Evolutionary conservation across 2,797 vertebrate genomes (phyloP).

Genomic region (Pitangus sulphuratus): DNA sequence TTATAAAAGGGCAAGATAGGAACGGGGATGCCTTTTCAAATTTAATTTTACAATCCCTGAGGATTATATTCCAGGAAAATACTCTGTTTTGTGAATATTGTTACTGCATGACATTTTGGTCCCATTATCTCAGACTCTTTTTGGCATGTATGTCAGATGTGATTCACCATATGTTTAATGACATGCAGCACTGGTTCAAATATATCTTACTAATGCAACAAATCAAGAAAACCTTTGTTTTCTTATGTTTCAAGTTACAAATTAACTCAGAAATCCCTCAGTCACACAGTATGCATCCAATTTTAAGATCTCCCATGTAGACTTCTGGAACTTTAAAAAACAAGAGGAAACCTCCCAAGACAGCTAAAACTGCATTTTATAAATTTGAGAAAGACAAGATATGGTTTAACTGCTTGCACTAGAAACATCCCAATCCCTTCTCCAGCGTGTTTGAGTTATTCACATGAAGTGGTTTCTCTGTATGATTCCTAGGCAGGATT

Average conservation of each 20-base stretch:
- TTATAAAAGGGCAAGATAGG: neutral
- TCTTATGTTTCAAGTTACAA: conserved; percentile 17
- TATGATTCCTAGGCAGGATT: neutral
- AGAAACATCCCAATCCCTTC: neutral
- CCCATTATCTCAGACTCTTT: conserved; percentile 40
- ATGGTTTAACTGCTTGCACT: neutral
- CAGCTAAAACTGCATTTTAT: neutral
- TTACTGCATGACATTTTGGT: conserved; percentile 43
- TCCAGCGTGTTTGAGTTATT: neutral
- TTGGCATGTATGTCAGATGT: conserved; percentile 13
- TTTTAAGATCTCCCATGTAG: neutral
- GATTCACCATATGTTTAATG: conserved; percentile 29
- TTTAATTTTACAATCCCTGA: neutral
- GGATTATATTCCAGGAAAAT: conserved; percentile 42
- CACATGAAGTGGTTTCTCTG: neutral
- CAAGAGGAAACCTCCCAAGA: neutral
- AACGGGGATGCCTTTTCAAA: neutral
- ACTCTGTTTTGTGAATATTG: neutral
- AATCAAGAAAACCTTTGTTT: neutral
- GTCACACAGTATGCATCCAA: neutral
- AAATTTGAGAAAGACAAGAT: neutral
- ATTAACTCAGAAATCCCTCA: conserved; percentile 14
- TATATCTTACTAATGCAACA: neutral
- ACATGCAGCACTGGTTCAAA: conserved; percentile 1
- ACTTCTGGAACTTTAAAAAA: conserved; percentile 6